Evolutionary conservation across 2,888 invertebrate genomes (phyloP), one percentile per base, ranked within the genome.

Genomic region (Drosophila anomelani): DNA sequence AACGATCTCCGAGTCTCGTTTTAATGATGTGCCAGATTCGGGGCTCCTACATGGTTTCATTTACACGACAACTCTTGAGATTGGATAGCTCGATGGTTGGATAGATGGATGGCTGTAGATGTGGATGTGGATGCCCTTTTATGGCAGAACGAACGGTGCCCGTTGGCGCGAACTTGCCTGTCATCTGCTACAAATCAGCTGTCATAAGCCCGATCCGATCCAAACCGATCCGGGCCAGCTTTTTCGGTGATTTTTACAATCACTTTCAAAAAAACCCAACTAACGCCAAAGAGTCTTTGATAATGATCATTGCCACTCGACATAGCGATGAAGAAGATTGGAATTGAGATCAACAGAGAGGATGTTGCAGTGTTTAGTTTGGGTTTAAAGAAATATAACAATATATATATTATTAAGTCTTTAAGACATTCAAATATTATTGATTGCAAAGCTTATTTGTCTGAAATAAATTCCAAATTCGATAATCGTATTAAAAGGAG

Each of bases 141-240:
- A 86, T 76, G 85, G 86, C 75, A 84, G 82, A 86, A 84, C 77
- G 70, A 36, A 51, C 51, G 51, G 20, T 20, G 79, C 64, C 72
- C 78, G 67, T 72, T 83, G 84, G 84, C 74, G 87, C 85, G 79
- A 86, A 85, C 87, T 88, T 81, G 81, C 76, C 81, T 88, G 85
- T 85, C 85, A 88, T 85, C 88, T 81, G 81, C 88, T 81, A 81
- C 85, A 87, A 85, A 85, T 85, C 88, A 87, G 83, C 83, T 87
- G 83, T 86, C 87, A 86, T 80, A 81, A 80, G 78, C 58, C 75
- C 70, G 34, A 63, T 46, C 60, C 41, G 57, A 55, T 43, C 59
- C 38, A 41, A 54, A 10, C 34, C 34, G 34, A 34, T 15, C 26
- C 32, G 26, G 46, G 63, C 38, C 13, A 66, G 67, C 49, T 17